A percentile compares a stretch with the other conserved stretches of the same genome.
phyloP scores from a whole-genome alignment of 2,797 vertebrate species.

The Aldrovandia affinis region DNA sequence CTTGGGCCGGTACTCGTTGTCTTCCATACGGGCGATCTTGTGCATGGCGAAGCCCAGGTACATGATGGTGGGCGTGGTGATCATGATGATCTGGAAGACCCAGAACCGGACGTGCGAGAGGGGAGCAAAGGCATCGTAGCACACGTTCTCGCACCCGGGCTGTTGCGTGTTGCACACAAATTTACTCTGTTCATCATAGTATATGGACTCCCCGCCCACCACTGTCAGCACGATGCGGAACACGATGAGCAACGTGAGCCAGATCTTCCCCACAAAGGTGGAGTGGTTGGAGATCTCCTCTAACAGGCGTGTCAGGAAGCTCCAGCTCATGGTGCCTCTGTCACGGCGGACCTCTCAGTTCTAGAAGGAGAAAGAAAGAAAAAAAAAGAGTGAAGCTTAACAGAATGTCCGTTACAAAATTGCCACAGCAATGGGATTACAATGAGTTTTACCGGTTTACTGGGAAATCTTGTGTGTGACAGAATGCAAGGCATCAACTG shows the following conservation, averaged over 20 bases:
- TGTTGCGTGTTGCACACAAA: slow-evolving; percentile 89
- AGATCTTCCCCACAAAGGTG: slow-evolving; percentile 90
- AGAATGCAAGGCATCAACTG: no score
- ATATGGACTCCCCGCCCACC: slow-evolving; percentile 88
- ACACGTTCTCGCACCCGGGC: slow-evolving; percentile 89
- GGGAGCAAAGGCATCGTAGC: slow-evolving; percentile 85
- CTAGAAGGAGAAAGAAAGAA: slow-evolving; percentile 38
- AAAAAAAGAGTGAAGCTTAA: not conserved
- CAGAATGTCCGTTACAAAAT: no score
- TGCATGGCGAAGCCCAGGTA: slow-evolving; percentile 91
- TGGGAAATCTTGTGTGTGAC: no score
- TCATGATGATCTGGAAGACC: slow-evolving; percentile 88
- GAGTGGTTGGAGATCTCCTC: slow-evolving; percentile 93
- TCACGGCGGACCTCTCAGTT: slow-evolving; percentile 49
- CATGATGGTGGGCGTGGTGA: slow-evolving; percentile 85
- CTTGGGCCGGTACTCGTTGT: slow-evolving; percentile 56
- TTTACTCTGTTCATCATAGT: slow-evolving; percentile 90
- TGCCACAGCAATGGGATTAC: not conserved
- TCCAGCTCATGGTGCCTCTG: slow-evolving; percentile 85
- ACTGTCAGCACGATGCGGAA: slow-evolving; percentile 90
- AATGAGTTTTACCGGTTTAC: no score
- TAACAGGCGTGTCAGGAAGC: slow-evolving; percentile 85
- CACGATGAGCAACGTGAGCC: slow-evolving; percentile 85
- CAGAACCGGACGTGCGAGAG: slow-evolving; percentile 90
- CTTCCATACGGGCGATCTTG: slow-evolving; percentile 75